Conservation (phyloP, 2,888 invertebrate species). For the Trissolcus japonicus region DNA sequence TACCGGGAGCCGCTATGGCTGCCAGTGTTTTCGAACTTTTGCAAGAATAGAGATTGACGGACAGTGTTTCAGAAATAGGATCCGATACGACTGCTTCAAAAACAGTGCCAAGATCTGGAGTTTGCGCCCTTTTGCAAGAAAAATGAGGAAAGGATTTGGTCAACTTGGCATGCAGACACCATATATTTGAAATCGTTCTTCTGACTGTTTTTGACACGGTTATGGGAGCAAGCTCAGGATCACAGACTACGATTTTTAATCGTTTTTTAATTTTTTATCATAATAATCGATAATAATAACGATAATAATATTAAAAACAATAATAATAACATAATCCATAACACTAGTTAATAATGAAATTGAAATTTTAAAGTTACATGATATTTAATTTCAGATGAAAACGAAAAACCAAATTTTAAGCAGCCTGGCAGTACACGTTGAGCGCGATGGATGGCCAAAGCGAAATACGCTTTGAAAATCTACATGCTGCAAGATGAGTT, state of each 20-base stretch:
- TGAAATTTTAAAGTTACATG: not conserved
- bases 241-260: slow-evolving; percentile 41
- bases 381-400: not conserved
- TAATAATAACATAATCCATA: not conserved
- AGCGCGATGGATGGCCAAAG: slow-evolving; percentile 62
- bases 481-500: slow-evolving; percentile 57
- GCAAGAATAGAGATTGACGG: not conserved
- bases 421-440: slow-evolving; percentile 58
- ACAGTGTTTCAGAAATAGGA: slow-evolving; percentile 19
- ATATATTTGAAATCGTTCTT: slow-evolving; percentile 55
- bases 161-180: slow-evolving; percentile 56
- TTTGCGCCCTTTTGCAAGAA: slow-evolving; percentile 24
- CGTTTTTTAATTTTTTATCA: no score
- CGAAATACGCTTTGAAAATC: slow-evolving; percentile 60
- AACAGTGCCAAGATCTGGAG: slow-evolving; percentile 51
- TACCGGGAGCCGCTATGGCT: slow-evolving; percentile 2
- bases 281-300: slow-evolving; percentile 30
- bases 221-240: slow-evolving; percentile 21
- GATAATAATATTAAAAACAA: no score
- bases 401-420: slow-evolving; percentile 25
- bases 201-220: slow-evolving; percentile 17
- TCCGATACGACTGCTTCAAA: slow-evolving; percentile 59
- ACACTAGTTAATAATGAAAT: no score
- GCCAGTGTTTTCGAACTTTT: slow-evolving; percentile 8
- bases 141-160: slow-evolving; percentile 52